Evolutionary conservation across 2,797 vertebrate genomes (phyloP).

Genomic region (Alcedo atthis): DNA sequence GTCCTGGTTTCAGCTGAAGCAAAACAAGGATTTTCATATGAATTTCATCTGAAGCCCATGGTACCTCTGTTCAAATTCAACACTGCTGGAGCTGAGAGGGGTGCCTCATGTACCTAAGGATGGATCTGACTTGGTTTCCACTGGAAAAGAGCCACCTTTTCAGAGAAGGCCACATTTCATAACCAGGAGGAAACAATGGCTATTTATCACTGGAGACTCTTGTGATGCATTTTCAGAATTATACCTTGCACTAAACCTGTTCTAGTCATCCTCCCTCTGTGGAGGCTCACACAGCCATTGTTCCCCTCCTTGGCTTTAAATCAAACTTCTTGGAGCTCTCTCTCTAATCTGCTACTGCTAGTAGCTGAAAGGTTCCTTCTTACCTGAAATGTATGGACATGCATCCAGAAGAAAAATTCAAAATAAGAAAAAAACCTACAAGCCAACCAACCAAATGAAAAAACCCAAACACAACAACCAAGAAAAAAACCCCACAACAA

Average conservation of each 20-base stretch:
- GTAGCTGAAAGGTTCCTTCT: background rate
- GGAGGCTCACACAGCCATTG: background rate
- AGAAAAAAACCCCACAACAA: background rate
- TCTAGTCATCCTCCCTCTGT: fast-evolving
- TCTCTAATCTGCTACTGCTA: background rate
- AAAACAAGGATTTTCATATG: background rate
- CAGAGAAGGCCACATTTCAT: background rate
- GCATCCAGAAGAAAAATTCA: background rate
- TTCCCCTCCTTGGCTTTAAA: background rate
- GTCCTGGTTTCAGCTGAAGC: background rate
- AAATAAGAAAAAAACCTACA: background rate
- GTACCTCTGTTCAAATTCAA: background rate
- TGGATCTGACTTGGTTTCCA: background rate
- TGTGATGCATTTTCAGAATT: background rate
- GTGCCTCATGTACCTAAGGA: background rate
- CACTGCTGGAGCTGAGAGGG: background rate
- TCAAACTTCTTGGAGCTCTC: background rate
- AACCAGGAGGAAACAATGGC: background rate
- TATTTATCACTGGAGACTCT: background rate
- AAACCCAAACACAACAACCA: too few species aligned
- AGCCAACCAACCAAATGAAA: too few species aligned
- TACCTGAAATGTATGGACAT: background rate
- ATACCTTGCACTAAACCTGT: background rate
- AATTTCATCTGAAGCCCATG: background rate
- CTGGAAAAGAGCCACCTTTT: background rate